Evolutionary conservation across 2,113 vertebrate genomes (phyloP), one percentile per base, ranked within the genome.

Genomic region (Sitta europaea): DNA sequence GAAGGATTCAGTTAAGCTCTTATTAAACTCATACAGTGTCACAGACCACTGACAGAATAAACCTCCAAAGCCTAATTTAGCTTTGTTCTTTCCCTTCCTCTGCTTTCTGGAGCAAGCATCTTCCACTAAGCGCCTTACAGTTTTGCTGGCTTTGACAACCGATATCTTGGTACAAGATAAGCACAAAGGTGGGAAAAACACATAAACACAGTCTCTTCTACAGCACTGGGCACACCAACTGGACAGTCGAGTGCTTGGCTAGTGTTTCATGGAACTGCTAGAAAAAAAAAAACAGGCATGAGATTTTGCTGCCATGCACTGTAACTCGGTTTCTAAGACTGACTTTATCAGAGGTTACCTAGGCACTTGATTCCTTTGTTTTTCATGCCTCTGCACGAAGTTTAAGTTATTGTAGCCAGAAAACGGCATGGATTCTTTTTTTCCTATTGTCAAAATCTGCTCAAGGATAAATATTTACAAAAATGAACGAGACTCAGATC

Each of bases 41-140:
- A 86, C 55, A 88, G 82, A 76, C 57, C 47, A 48, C 75, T 93
- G 76, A 54, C 58, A 93, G 72, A 79, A 88, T 72, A 95, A 94
- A 81, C 20, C 63, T 59, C 75, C 0, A 0, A 83, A 80, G 65
- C 55, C 54, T 68, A 68, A 76, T 74, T 73, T 87, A 57, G 27
- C 58, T 92, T 90, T 86, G 58, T 76, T 86, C 79, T 71, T 83
- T 94, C n/a, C 48, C 31, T 86, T 86, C 29, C 57, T 76, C 68
- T 21, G 14, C 73, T 38, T 90, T 62, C 63, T 82, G 57, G 68
- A 93, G 53, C 33, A 86, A 89, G n/a, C 13, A 43, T 55, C 57
- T 66, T 36, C 43, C 45, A 70, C 48, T 59, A 78, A 71, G 29
- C 77, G 12, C 55, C 63, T 90, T 62, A n/a, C 15, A 65, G 25